phyloP scores from a whole-genome alignment of 1,140 invertebrate genomes.

The Heliconius himera region DNA sequence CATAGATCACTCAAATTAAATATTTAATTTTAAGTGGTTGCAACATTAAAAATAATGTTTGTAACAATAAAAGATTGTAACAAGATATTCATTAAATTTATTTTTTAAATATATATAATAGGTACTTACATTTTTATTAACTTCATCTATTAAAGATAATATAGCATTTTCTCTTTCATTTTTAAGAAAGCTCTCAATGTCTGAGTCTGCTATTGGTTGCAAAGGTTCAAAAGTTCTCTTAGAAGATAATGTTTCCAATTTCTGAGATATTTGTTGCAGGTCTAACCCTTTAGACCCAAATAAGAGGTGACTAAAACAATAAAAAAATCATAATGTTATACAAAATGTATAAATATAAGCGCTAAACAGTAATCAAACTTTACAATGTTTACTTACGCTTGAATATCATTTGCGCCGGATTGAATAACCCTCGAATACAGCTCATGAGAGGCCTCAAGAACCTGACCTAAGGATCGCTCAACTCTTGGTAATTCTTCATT shows the following conservation, averaged over 20 bases:
- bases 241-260: constrained; percentile 93
- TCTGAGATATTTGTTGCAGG: constrained; percentile 94
- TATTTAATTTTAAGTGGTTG: too few species aligned
- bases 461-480: constrained; percentile 94
- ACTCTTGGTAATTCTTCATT: constrained; percentile 92
- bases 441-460: constrained; percentile 95
- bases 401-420: constrained; percentile 92
- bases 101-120: not conserved
- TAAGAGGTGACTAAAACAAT: constrained; percentile 89
- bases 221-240: constrained; percentile 93
- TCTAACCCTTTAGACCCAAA: constrained; percentile 96
- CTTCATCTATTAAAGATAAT: constrained; percentile 94
- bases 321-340: not conserved
- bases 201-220: constrained; percentile 93
- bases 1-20: too few species aligned
- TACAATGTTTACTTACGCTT: constrained; percentile 88
- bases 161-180: constrained; percentile 98
- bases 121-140: constrained; percentile 71
- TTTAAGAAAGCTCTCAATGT: constrained; percentile 93
- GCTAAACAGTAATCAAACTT: not conserved
- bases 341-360: not conserved
- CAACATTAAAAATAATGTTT: too few species aligned
- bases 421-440: constrained; percentile 92
- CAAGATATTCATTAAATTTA: too few species aligned
- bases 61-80: too few species aligned